phyloP scores from a whole-genome alignment of 2,113 vertebrate species.

The Rynchops niger region DNA sequence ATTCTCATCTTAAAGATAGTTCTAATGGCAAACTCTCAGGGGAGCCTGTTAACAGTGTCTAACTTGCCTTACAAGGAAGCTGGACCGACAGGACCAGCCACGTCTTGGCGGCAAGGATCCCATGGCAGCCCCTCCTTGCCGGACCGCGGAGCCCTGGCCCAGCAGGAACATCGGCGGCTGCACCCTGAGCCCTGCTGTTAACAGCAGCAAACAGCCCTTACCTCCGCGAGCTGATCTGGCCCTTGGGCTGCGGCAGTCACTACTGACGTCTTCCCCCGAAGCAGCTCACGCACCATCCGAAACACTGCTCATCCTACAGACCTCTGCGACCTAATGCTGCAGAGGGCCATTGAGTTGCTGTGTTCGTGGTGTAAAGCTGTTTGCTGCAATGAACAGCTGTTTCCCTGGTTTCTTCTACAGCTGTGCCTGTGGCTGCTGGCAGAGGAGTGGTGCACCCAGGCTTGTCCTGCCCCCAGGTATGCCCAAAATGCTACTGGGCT shows the following conservation, averaged over 20 bases:
- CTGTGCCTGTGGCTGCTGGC: neutral
- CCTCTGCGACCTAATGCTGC: neutral
- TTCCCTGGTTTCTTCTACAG: neutral
- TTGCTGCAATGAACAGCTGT: neutral
- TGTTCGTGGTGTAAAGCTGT: neutral
- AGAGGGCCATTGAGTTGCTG: neutral
- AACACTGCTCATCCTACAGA: neutral
- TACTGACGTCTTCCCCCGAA: neutral
- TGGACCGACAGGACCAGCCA: neutral
- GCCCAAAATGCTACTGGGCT: neutral
- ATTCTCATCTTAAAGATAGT: neutral
- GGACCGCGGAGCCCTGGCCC: neutral
- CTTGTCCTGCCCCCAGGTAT: neutral
- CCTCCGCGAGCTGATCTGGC: neutral
- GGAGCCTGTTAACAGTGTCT: neutral
- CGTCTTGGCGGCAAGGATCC: accelerated
- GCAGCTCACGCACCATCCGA: neutral
- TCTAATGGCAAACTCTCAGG: neutral
- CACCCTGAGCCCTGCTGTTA: no score
- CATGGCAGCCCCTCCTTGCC: neutral
- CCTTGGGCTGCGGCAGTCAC: neutral
- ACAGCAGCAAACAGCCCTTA: neutral
- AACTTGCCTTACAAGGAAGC: neutral
- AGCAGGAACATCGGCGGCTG: neutral
- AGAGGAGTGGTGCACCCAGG: neutral